Conservation (phyloP, 2,113 vertebrate species). For the Mixornis gularis region DNA sequence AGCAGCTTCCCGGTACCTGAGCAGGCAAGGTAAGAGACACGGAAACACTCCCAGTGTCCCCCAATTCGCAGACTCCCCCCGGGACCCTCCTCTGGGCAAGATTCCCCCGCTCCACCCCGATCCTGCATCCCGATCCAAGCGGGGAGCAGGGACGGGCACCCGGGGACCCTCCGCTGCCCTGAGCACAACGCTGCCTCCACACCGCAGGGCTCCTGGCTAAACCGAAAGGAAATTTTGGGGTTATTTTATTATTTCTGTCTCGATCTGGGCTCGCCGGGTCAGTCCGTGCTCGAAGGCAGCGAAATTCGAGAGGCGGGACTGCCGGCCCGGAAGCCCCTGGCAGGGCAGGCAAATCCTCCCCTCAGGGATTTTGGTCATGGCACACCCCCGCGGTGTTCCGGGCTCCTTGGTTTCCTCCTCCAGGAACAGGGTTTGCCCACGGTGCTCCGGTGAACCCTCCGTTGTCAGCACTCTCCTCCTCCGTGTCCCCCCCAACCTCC, state of each 20-base stretch:
- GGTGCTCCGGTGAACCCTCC: background rate
- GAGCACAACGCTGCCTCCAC: constrained; percentile 73
- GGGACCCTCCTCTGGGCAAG: background rate
- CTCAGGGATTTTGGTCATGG: background rate
- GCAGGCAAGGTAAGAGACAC: background rate
- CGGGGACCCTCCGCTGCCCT: constrained; percentile 68
- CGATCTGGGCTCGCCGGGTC: background rate
- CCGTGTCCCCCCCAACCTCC: background rate
- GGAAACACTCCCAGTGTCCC: background rate
- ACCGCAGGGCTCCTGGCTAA: background rate
- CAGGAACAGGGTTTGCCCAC: background rate
- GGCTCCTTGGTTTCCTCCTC: background rate
- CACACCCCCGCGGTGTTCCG: rapidly evolving
- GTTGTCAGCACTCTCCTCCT: constrained; percentile 8
- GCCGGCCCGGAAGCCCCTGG: rapidly evolving
- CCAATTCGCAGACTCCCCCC: background rate
- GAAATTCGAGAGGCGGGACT: rapidly evolving
- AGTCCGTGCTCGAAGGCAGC: rapidly evolving
- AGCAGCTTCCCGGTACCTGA: background rate
- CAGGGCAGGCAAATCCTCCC: background rate
- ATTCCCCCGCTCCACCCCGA: rapidly evolving
- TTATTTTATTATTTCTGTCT: background rate
- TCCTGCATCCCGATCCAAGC: rapidly evolving
- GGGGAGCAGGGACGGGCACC: background rate
- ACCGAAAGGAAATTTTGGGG: background rate